These are phyloP conservation scores for Sebastes kiyomatsui DNA, from an alignment of 2,797 vertebrate genomes.

Conservation along the genomic window DNA sequence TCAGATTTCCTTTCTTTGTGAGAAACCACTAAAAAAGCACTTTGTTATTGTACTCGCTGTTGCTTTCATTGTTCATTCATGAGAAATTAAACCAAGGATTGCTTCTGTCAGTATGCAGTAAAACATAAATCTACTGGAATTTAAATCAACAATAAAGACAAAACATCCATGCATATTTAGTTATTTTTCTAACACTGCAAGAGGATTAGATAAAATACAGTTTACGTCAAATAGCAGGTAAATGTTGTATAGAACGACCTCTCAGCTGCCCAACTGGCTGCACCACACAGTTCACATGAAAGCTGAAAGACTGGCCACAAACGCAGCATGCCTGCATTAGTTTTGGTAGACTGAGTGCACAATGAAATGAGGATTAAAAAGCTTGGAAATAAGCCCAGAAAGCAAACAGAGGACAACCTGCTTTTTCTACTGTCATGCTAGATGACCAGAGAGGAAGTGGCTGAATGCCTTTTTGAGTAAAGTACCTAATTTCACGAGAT, in stretches of 20 bases:
- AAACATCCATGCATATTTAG: neutral
- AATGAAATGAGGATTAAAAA: constrained; percentile 80
- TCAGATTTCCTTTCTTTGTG: neutral
- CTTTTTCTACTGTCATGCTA: constrained; percentile 45
- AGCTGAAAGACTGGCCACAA: constrained; percentile 45
- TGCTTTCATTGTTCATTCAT: constrained; percentile 12
- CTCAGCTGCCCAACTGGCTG: constrained; percentile 45
- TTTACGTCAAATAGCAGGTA: constrained; percentile 2
- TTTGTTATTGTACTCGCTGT: neutral
- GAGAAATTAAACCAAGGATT: neutral
- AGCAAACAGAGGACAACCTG: constrained; percentile 62
- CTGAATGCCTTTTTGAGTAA: constrained; percentile 11
- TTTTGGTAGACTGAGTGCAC: constrained; percentile 73
- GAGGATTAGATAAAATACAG: neutral
- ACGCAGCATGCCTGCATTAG: constrained; percentile 71
- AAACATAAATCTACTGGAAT: neutral
- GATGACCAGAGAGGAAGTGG: constrained; percentile 36
- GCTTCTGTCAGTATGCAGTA: neutral
- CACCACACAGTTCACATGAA: constrained; percentile 48
- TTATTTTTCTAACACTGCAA: neutral
- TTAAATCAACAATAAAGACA: neutral
- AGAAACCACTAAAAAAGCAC: neutral
- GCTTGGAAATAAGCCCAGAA: constrained; percentile 75
- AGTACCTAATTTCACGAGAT: constrained; percentile 36
- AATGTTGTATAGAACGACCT: neutral